Evolutionary conservation across 2,113 vertebrate genomes (phyloP).

Genomic region (Mellivora capensis): DNA sequence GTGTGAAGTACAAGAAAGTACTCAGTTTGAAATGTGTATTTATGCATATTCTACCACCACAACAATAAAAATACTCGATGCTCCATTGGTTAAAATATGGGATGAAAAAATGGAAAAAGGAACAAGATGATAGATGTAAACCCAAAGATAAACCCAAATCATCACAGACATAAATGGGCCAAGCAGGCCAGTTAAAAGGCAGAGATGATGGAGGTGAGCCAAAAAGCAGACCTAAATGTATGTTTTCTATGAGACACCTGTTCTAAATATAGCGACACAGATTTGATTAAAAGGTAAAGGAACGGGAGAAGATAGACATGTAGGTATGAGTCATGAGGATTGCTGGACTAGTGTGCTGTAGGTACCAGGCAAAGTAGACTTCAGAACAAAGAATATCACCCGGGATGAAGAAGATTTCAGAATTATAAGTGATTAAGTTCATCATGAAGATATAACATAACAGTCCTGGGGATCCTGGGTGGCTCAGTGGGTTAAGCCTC

Average conservation of each 20-base stretch:
- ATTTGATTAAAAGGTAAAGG: neutral
- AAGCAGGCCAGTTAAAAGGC: too few relatives aligned
- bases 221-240: neutral
- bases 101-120: neutral
- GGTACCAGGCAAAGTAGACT: neutral
- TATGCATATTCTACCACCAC: neutral
- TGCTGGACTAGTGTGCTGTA: neutral
- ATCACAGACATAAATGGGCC: too few relatives aligned
- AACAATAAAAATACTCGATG: neutral
- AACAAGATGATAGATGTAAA: neutral
- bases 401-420: neutral
- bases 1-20: neutral
- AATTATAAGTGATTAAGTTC: neutral
- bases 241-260: neutral
- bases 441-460: neutral
- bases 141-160: neutral
- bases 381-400: neutral
- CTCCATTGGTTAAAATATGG: neutral
- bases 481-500: too few relatives aligned
- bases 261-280: neutral
- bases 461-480: too few relatives aligned
- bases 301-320: fast-evolving
- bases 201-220: neutral
- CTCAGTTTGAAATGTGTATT: neutral
- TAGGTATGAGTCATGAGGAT: fast-evolving